Conservation (phyloP, 2,797 vertebrate species). For the Lepidocolaptes lacrymiger region DNA sequence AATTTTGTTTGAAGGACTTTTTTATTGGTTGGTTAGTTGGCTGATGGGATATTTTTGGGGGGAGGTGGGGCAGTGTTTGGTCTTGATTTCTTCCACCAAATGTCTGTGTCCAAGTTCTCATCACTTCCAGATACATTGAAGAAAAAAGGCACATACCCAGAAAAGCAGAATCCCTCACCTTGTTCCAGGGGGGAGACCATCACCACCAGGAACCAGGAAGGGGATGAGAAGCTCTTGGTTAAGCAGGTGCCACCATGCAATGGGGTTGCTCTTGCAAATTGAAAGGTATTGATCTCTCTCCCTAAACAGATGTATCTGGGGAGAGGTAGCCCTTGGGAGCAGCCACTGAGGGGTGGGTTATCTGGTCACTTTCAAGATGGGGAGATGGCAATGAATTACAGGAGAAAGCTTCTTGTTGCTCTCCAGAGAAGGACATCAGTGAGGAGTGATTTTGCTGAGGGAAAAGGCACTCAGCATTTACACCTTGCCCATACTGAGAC, state of each 20-base stretch:
- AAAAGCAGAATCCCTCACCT: background rate
- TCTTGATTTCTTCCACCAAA: slow-evolving; percentile 65
- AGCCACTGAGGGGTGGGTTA: background rate
- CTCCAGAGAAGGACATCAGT: background rate
- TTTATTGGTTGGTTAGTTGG: slow-evolving; percentile 53
- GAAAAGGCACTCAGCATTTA: background rate
- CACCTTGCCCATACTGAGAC: background rate
- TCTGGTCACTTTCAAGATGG: background rate
- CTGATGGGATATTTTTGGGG: background rate
- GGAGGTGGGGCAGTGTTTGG: background rate
- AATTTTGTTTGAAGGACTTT: slow-evolving; percentile 72
- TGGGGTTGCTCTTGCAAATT: background rate
- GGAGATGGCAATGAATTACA: accelerated
- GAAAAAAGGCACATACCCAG: slow-evolving; percentile 65
- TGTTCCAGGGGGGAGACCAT: background rate
- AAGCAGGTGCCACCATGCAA: background rate
- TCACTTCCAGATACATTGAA: slow-evolving; percentile 74
- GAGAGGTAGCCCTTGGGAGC: background rate
- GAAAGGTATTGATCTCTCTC: background rate
- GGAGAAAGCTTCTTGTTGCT: background rate
- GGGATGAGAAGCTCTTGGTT: background rate
- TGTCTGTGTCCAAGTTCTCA: slow-evolving; percentile 69
- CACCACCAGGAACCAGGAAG: background rate
- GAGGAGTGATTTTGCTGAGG: background rate
- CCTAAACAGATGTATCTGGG: background rate